Base-by-base conservation (phyloP, 1,140 invertebrate genomes). In the Rhagoletis pomonella region DNA sequence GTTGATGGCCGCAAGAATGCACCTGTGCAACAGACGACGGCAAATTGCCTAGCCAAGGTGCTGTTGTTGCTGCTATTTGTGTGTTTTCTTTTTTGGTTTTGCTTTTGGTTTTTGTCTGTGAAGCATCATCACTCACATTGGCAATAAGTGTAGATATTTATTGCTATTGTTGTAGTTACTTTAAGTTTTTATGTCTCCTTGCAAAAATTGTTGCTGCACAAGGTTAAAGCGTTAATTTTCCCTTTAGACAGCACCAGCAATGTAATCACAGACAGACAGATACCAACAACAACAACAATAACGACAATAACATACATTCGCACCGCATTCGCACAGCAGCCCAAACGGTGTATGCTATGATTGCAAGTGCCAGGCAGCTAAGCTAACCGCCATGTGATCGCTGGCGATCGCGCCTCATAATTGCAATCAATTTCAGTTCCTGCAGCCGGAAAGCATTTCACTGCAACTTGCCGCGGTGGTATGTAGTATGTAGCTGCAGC, bases 1-100 rank as follows among this genome's bases (percentile, higher is more conserved):
- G 47, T 81, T 81, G 73, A 81, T 81, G 73, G 73, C 17, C 73
- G 47, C 14, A 81, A 81, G 73, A 81, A 81, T 81, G 73, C 73
- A 81, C 73, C 73, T 81, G 73, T 81, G 73, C 73, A 81, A 55
- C 47, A 55, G 73, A 81, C 4, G 29, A 19, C 1, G 44, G 44
- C 47, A 29, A 29, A 50, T 19, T 81, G 73, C 17, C 5, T 55
- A 55, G 60, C 7, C n/a, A 0, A 4, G n/a, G 0, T 62, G n/a
- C n/a, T 62, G 73, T 55, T 81, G 50, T 81, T 81, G 47, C 47
- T 81, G 2, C 14, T 69, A 29, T 0, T 29, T 81, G 6, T n/a
- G 44, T 81, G 17, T 81, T n/a, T 55, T 55, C 17, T 62, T 62
- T n/a, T 29, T 29, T 29, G 29, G 29, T 29, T 29, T 29, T 29